Conservation (phyloP, 1,140 invertebrate species). For the Apolygus lucorum region DNA sequence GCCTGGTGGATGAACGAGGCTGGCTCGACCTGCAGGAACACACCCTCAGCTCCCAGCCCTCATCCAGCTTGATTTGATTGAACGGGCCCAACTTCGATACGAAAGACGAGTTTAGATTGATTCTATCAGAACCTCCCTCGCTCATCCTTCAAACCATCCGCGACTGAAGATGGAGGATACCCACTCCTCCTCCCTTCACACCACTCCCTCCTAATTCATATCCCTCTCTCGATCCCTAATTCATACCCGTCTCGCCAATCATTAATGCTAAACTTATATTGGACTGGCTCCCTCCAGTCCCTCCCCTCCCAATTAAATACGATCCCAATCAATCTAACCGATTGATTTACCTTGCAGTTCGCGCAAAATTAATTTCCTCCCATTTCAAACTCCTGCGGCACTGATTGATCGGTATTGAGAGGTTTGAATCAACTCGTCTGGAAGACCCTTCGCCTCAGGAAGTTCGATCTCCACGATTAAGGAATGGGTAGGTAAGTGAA, state of each 20-base stretch:
- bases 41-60: too few species aligned
- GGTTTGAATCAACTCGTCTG: too few species aligned
- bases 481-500: too few species aligned
- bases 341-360: not conserved
- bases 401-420: not conserved
- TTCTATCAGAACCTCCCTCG: too few species aligned
- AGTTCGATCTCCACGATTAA: too few species aligned
- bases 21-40: too few species aligned
- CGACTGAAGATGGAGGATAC: too few species aligned
- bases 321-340: not conserved
- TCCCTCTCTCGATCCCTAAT: not conserved
- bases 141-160: too few species aligned
- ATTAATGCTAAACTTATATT: not conserved
- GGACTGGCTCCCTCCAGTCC: not conserved
- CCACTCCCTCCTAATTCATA: not conserved
- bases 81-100: not conserved
- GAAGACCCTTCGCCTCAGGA: too few species aligned
- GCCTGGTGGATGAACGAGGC: too few species aligned
- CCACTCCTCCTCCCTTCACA: too few species aligned
- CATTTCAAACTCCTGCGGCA: not conserved
- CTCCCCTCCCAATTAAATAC: not conserved
- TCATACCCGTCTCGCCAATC: not conserved
- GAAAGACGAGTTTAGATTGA: slow-evolving; percentile 1
- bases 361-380: not conserved
- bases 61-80: not conserved